Conservation (phyloP, 2,888 invertebrate species). For the Phorcus lineatus region DNA sequence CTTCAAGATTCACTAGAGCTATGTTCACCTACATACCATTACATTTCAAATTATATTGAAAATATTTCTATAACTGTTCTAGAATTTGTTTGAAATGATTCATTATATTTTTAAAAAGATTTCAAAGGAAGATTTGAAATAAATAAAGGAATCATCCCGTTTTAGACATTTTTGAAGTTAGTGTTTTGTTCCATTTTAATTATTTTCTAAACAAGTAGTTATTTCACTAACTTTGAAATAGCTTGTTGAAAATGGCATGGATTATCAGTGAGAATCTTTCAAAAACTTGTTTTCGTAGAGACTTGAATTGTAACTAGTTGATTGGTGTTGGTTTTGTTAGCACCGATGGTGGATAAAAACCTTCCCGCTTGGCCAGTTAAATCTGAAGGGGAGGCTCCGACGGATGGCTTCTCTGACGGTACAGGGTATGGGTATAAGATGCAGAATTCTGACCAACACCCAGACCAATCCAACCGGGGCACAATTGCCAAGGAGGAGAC, state of each 20-base stretch:
- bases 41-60: too few species aligned
- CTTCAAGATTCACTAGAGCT: too few species aligned
- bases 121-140: too few species aligned
- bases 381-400: neutral
- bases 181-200: too few species aligned
- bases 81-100: too few species aligned
- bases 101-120: too few species aligned
- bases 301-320: neutral
- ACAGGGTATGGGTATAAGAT: neutral
- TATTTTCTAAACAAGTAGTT: too few species aligned
- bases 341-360: neutral
- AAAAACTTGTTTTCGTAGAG: neutral
- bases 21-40: too few species aligned
- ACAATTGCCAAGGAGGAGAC: neutral
- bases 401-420: neutral
- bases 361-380: neutral
- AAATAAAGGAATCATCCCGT: too few species aligned
- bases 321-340: slow-evolving; percentile 13
- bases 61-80: too few species aligned
- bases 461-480: neutral
- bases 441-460: neutral
- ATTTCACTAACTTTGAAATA: too few species aligned
- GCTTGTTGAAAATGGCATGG: neutral
- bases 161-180: too few species aligned
- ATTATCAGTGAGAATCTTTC: neutral